A percentile compares a stretch with the other conserved stretches of the same genome.
Evolutionary conservation across 2,888 invertebrate genomes (phyloP).

Genomic region (Diplazon laetatorius): DNA sequence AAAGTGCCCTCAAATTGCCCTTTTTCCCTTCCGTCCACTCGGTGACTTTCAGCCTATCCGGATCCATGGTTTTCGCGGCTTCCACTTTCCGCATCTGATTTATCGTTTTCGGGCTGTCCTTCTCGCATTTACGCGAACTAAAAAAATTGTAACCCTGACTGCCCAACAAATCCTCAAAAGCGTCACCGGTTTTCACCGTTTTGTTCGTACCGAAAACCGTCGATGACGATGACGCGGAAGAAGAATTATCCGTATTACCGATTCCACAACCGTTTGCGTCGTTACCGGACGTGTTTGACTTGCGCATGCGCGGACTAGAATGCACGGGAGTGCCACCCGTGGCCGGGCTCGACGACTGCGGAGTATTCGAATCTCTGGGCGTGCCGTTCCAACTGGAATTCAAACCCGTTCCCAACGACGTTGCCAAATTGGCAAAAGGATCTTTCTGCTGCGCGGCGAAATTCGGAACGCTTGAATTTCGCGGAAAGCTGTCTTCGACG

Average conservation of each 20-base stretch:
- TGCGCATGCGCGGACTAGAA: constrained; percentile 80
- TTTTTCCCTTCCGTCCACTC: constrained; percentile 98
- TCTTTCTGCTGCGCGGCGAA: constrained; percentile 85
- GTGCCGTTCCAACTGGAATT: constrained; percentile 81
- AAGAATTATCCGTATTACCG: constrained; percentile 68
- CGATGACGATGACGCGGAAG: too few species aligned
- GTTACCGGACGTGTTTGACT: constrained; percentile 69
- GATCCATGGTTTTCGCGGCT: constrained; percentile 94
- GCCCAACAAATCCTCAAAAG: constrained; percentile 95
- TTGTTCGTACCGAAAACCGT: constrained; percentile 71
- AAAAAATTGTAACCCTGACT: constrained; percentile 93
- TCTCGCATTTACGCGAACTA: constrained; percentile 84
- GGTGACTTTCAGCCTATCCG: constrained; percentile 91
- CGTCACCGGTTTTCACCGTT: constrained; percentile 84
- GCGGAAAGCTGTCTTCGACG: constrained; percentile 78
- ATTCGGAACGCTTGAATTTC: constrained; percentile 84
- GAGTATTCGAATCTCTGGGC: constrained; percentile 79
- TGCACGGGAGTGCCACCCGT: constrained; percentile 83
- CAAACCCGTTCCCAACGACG: constrained; percentile 78
- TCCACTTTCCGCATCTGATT: constrained; percentile 96
- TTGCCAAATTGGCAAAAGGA: constrained; percentile 89
- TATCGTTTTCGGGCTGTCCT: constrained; percentile 92
- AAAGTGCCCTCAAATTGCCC: constrained; percentile 96
- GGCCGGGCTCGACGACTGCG: constrained; percentile 80
- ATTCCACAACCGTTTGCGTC: constrained; percentile 61